These are phyloP conservation scores for Ennomos erosarius DNA, from an alignment of 2,888 invertebrate species.

Conservation along the genomic window DNA sequence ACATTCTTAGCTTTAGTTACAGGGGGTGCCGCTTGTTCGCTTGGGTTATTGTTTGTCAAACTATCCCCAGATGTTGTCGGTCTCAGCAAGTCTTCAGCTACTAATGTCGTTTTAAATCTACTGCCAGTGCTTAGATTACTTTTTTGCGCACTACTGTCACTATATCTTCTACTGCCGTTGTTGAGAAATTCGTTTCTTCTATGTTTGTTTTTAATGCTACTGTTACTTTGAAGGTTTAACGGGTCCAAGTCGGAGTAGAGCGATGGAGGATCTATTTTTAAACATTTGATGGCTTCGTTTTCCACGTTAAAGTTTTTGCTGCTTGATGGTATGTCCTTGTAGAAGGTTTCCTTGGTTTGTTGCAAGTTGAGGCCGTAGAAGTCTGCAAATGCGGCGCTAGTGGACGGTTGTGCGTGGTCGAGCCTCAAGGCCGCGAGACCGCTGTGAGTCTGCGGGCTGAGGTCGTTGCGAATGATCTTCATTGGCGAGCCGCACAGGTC, in stretches of 20 bases:
- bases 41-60: conserved; percentile 53
- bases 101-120: conserved; percentile 75
- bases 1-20: conserved; percentile 70
- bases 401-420: conserved; percentile 55
- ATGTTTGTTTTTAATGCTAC: conserved; percentile 56
- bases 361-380: conserved; percentile 69
- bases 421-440: conserved; percentile 42
- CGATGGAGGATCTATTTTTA: conserved; percentile 56
- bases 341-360: conserved; percentile 69
- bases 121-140: conserved; percentile 56
- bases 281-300: conserved; percentile 61
- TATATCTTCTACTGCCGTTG: conserved; percentile 71
- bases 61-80: conserved; percentile 58
- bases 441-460: conserved; percentile 56
- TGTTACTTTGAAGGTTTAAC: conserved; percentile 61
- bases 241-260: conserved; percentile 58
- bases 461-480: conserved; percentile 67
- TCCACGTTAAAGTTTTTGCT: conserved; percentile 75
- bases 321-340: conserved; percentile 75
- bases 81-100: conserved; percentile 63
- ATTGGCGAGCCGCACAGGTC: conserved; percentile 77
- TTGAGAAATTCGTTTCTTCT: conserved; percentile 66
- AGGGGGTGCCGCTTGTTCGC: conserved; percentile 50
- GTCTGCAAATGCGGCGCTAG: conserved; percentile 56
- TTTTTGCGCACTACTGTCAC: conserved; percentile 73